Evolutionary conservation across 1,140 invertebrate genomes (phyloP), one percentile per base, ranked within the genome.

Genomic region (Adelges cooleyi): DNA sequence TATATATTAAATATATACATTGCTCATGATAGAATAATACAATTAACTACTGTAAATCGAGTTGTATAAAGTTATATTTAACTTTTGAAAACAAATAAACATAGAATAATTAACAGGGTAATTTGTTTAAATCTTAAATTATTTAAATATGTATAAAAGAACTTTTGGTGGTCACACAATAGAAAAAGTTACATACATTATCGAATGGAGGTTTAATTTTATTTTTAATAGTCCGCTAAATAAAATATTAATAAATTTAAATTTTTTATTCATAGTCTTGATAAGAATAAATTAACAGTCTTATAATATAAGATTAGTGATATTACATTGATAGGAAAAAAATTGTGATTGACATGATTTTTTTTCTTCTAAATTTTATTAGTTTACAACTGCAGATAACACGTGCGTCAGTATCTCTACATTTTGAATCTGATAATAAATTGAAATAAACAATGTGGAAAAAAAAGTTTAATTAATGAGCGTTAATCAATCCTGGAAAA

Each of bases 291-390:
- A 62, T 62, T 62, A 62, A 62, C 54, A 62, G 54, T 62, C 54
- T 62, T 62, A 62, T 62, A 46, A 62, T 62, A 62, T 44, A 62
- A 62, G 54, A 62, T 62, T 62, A 62, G 54, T 62, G 54, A 62
- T 62, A 62, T 59, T 59, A 27, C 18, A 46, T 44, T 62, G 54
- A 62, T 62, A 46, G 53, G 38, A 42, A 56, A 56, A 54, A 56
- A 56, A 40, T 38, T 44, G 53, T 42, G 53, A 56, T 56, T 56
- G 53, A 56, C 53, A 56, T 56, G 20, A 18, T 56, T 56, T 54
- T 54, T 54, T 44, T 25, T 44, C 38, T 36, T 46, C 42, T 46
- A 29, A 27, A 49, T 49, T 27, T 15, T 62, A 27, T 62, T 62
- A 27, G 23, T 62, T 62, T 46, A 56, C 53, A 56, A 56, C 53